Base-by-base conservation (phyloP, 2,797 vertebrate species). In the Pangasius macronema region DNA sequence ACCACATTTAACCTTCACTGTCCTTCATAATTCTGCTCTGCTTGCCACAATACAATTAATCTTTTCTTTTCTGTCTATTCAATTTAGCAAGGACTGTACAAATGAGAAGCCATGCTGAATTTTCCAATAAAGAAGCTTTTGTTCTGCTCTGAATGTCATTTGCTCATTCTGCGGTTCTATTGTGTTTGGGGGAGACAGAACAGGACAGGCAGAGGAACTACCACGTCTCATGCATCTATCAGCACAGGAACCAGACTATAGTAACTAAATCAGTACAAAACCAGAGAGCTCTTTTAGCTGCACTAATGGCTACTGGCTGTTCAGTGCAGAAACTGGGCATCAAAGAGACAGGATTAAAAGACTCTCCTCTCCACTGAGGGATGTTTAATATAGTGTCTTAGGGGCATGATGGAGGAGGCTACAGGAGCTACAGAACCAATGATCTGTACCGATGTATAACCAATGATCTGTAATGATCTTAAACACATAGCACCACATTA, bases 71-170 rank as follows among this genome's bases (percentile, higher is more conserved):
- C 68, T 57, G 24, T 85, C 85, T 83, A 67, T 87, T 89, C 75
- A 67, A 79, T 87, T 84, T 82, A 85, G 87, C 76, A 65, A 81
- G 79, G 87, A 83, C 79, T 76, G 81, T 49, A 82, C 57, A n/a
- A 82, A 65, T 22, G 61, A 65, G 42, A 82, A 5, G 27, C 59
- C 57, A 57, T 55, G 70, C 87, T 61, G 76, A 86, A 89, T 84
- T 88, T 61, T 73, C 68, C 81, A 88, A 82, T 84, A 87, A 86
- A 53, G 84, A 82, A 57, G 86, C 90, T 86, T 89, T 91, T 90
- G 87, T 91, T 89, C 88, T 82, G 76, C 79, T 84, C 30, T 82
- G 87, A 89, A 88, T 87, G 87, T 82, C 83, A 55, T 87, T 82
- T 83, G 83, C 55, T 18, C 61, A 70, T 87, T 81, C 85, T 22